Evolutionary conservation across 2,888 invertebrate species (phyloP).

Genomic region (Lasioglossum morio): DNA sequence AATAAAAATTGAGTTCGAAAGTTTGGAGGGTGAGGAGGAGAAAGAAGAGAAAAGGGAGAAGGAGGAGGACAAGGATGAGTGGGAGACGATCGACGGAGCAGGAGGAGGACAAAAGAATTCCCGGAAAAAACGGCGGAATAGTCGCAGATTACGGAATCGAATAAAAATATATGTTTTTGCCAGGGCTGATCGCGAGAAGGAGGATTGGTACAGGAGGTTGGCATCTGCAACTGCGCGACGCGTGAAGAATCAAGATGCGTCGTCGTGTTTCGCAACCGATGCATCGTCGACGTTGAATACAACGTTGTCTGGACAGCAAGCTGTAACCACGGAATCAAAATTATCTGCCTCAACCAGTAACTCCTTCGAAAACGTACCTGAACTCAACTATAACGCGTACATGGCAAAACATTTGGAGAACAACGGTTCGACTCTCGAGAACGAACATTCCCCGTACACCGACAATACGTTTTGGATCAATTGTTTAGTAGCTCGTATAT

Average conservation of each 20-base stretch:
- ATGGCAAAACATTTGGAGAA: conserved; percentile 80
- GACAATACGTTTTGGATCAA: conserved; percentile 91
- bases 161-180: conserved; percentile 88
- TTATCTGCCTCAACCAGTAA: conserved; percentile 64
- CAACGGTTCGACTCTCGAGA: conserved; percentile 16
- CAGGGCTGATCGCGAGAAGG: conserved; percentile 95
- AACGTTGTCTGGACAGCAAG: conserved; percentile 53
- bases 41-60: conserved; percentile 1
- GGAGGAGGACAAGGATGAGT: conserved; percentile 15
- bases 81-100: conserved; percentile 7
- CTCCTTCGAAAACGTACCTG: conserved; percentile 74
- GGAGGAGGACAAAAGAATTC: conserved; percentile 81
- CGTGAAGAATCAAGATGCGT: conserved; percentile 57
- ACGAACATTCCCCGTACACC: conserved; percentile 1
- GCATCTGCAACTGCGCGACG: conserved; percentile 78
- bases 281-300: neutral
- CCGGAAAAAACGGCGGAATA: conserved; percentile 78
- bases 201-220: conserved; percentile 91
- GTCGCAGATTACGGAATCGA: conserved; percentile 74
- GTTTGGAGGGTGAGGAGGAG: neutral
- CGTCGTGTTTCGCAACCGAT: conserved; percentile 53
- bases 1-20: neutral
- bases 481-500: conserved; percentile 90
- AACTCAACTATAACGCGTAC: conserved; percentile 79
- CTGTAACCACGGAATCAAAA: conserved; percentile 73